Percentiles rank a stretch among this genome's conserved stretches.
phyloP scores from a whole-genome alignment of 2,797 vertebrate genomes.

The Rhabdomys pumilio region DNA sequence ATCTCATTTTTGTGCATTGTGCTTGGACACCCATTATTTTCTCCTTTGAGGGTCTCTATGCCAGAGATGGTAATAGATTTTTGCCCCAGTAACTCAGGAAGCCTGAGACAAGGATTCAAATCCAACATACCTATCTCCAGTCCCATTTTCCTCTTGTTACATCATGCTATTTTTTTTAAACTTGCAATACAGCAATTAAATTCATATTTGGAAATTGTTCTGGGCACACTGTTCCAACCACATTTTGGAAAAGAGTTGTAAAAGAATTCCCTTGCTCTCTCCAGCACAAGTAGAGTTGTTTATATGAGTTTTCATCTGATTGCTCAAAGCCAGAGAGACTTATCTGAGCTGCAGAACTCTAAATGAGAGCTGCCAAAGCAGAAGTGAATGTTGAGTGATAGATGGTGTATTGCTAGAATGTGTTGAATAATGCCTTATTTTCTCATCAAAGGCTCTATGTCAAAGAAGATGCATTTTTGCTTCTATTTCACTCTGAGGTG shows the following conservation, averaged over 20 bases:
- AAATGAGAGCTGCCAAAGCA: slow-evolving; percentile 65
- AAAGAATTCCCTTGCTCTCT: slow-evolving; percentile 49
- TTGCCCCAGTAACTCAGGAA: slow-evolving; percentile 30
- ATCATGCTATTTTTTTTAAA: slow-evolving; percentile 15
- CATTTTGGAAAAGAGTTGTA: slow-evolving; percentile 57
- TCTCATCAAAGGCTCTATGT: slow-evolving; percentile 67
- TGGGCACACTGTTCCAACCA: not conserved
- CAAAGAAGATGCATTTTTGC: slow-evolving; percentile 73
- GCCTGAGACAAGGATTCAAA: slow-evolving; percentile 33
- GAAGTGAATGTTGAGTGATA: slow-evolving; percentile 73
- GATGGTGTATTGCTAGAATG: slow-evolving; percentile 70
- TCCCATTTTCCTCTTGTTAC: not conserved
- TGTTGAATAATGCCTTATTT: slow-evolving; percentile 74
- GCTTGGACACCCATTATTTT: slow-evolving; percentile 5
- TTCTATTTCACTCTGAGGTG: slow-evolving; percentile 74
- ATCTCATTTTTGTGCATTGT: not conserved
- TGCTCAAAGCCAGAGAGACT: slow-evolving; percentile 70
- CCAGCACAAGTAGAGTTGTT: slow-evolving; percentile 62
- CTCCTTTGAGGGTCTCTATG: slow-evolving; percentile 43
- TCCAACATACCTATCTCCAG: not conserved
- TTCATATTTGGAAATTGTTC: slow-evolving; percentile 65
- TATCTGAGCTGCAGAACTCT: slow-evolving; percentile 35
- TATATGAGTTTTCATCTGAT: slow-evolving; percentile 59
- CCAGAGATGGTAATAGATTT: not conserved
- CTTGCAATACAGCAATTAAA: slow-evolving; percentile 40